These are phyloP conservation scores for Enteromius thamalakanensis DNA, from an alignment of 2,797 vertebrate species.

Conservation along the genomic window DNA sequence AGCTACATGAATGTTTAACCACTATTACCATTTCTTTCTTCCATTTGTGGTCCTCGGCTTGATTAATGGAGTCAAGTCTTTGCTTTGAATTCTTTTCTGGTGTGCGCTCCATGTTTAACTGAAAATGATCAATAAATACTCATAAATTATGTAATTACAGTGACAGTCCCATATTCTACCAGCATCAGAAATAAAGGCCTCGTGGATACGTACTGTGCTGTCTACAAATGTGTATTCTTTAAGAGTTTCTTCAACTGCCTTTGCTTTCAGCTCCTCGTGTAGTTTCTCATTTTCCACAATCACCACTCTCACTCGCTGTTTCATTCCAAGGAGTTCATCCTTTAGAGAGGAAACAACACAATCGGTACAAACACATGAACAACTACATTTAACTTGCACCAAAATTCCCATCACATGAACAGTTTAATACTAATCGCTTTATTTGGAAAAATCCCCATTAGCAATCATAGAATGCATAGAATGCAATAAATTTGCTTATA, in stretches of 20 bases:
- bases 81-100: slow-evolving; percentile 61
- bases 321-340: slow-evolving; percentile 88
- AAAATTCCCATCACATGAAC: neutral
- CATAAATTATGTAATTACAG: neutral
- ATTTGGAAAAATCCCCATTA: neutral
- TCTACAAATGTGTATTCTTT: slow-evolving; percentile 79
- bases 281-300: slow-evolving; percentile 90
- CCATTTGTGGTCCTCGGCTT: slow-evolving; percentile 75
- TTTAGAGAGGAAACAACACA: slow-evolving; percentile 61
- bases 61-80: slow-evolving; percentile 44
- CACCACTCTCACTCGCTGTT: slow-evolving; percentile 81
- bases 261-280: slow-evolving; percentile 79
- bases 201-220: slow-evolving; percentile 71
- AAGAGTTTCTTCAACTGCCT: slow-evolving; percentile 71
- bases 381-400: neutral
- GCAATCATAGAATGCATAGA: neutral
- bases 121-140: slow-evolving; percentile 58
- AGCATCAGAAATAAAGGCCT: neutral
- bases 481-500: neutral
- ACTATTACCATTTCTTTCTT: slow-evolving; percentile 80
- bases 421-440: neutral
- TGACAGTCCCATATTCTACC: neutral
- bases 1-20: slow-evolving; percentile 19
- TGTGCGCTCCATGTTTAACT: slow-evolving; percentile 72
- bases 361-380: slow-evolving; percentile 11